A percentile compares a stretch with the other conserved stretches of the same genome.
These are phyloP conservation scores for Todus mexicanus DNA, from an alignment of 2,797 vertebrate genomes.

Conservation along the genomic window DNA sequence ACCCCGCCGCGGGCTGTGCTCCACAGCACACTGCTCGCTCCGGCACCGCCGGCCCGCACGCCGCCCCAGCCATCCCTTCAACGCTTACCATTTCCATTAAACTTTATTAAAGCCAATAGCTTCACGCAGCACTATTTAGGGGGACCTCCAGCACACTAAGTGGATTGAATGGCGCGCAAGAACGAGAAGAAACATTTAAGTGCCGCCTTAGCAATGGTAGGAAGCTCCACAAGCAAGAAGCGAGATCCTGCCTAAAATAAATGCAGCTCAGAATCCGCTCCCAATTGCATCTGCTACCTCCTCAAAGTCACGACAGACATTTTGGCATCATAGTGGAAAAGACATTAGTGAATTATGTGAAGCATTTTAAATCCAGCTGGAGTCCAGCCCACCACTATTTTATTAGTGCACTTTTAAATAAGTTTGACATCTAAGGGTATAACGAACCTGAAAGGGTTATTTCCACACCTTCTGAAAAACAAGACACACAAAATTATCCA, in stretches of 20 bases:
- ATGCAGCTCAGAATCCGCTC: neutral
- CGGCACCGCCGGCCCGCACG: accelerated
- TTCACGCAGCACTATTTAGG: neutral
- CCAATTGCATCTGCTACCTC: neutral
- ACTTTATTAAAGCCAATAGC: neutral
- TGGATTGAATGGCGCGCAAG: neutral
- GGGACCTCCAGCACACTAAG: neutral
- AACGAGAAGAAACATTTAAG: neutral
- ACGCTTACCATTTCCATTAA: neutral
- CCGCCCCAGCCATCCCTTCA: neutral
- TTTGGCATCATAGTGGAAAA: constrained; percentile 4
- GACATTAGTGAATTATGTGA: neutral
- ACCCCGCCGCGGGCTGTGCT: neutral
- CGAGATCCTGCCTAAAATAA: neutral
- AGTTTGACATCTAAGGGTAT: neutral
- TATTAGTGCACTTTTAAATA: neutral
- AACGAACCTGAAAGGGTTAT: neutral
- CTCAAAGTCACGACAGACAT: neutral
- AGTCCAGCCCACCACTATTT: neutral
- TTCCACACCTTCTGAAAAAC: neutral
- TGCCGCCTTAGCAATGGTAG: neutral
- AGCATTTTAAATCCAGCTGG: neutral
- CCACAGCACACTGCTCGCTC: neutral
- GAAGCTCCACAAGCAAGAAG: neutral
- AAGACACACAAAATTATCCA: neutral